These are phyloP conservation scores for Marmota flaviventris DNA, from an alignment of 2,113 vertebrate species.

Conservation along the genomic window DNA sequence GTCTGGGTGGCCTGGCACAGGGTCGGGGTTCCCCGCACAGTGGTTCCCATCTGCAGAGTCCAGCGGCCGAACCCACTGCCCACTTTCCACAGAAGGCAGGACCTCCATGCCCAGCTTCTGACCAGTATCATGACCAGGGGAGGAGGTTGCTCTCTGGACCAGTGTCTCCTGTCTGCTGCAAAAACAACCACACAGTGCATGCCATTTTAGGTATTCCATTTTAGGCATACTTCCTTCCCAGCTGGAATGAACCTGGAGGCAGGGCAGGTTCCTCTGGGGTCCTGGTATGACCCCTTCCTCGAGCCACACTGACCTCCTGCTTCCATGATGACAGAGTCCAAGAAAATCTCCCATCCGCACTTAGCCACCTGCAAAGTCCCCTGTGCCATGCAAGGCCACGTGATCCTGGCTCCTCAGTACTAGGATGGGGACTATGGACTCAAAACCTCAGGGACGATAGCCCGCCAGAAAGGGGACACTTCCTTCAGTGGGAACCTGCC, in stretches of 20 bases:
- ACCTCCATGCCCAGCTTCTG: background rate
- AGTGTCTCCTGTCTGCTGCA: too few relatives aligned
- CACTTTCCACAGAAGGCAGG: background rate
- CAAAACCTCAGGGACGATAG: background rate
- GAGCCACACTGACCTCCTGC: too few relatives aligned
- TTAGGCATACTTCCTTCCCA: rapidly evolving
- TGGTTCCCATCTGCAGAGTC: background rate
- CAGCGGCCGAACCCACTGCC: rapidly evolving
- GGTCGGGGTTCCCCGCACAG: background rate
- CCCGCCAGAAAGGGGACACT: rapidly evolving
- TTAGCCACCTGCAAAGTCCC: rapidly evolving
- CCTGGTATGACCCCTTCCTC: background rate
- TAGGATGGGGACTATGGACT: background rate
- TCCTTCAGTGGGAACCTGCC: background rate
- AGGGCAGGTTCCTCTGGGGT: background rate
- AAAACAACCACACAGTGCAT: background rate
- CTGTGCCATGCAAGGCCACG: background rate
- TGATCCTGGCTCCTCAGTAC: background rate
- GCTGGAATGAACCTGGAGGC: rapidly evolving
- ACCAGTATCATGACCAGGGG: background rate
- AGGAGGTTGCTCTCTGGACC: background rate
- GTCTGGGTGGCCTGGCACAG: background rate
- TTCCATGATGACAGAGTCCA: background rate
- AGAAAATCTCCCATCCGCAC: rapidly evolving
- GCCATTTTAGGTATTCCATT: too few relatives aligned